phyloP scores from a whole-genome alignment of 2,888 invertebrate genomes.

The Rhimphoctona megacephalus region DNA sequence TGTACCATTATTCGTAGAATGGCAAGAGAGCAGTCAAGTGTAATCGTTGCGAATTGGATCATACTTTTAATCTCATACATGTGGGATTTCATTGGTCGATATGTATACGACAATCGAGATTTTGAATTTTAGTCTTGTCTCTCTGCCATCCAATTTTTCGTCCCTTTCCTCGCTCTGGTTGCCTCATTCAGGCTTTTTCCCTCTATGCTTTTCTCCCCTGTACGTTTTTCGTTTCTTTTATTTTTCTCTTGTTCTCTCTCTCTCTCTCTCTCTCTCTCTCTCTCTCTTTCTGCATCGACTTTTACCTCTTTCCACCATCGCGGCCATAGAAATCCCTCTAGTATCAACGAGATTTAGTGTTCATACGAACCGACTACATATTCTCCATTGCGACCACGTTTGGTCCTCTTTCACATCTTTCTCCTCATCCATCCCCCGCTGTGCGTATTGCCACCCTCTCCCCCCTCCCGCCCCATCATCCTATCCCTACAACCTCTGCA shows the following conservation, averaged over 20 bases:
- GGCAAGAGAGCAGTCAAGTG: constrained; percentile 38
- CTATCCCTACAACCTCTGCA: background rate
- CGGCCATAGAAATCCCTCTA: constrained; percentile 40
- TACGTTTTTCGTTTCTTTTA: background rate
- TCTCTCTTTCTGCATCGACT: constrained; percentile 9
- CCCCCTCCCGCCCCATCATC: background rate
- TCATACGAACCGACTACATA: constrained; percentile 57
- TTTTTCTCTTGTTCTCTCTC: background rate
- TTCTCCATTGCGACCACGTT: constrained; percentile 66
- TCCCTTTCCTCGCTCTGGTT: background rate
- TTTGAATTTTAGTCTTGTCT: constrained; percentile 28
- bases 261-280: constrained; percentile 2
- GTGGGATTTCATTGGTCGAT: constrained; percentile 60
- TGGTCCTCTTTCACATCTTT: constrained; percentile 18
- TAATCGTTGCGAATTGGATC: constrained; percentile 66
- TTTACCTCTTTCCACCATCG: constrained; percentile 13
- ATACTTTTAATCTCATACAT: constrained; percentile 63
- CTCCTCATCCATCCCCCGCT: background rate
- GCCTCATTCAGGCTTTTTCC: background rate
- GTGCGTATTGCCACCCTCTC: background rate
- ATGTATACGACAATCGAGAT: constrained; percentile 32
- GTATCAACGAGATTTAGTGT: constrained; percentile 64
- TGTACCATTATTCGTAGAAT: constrained; percentile 32
- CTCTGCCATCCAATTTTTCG: background rate
- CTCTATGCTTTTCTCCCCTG: background rate